Evolutionary conservation across 2,113 vertebrate genomes (phyloP).

Genomic region (Elgaria multicarinata): DNA sequence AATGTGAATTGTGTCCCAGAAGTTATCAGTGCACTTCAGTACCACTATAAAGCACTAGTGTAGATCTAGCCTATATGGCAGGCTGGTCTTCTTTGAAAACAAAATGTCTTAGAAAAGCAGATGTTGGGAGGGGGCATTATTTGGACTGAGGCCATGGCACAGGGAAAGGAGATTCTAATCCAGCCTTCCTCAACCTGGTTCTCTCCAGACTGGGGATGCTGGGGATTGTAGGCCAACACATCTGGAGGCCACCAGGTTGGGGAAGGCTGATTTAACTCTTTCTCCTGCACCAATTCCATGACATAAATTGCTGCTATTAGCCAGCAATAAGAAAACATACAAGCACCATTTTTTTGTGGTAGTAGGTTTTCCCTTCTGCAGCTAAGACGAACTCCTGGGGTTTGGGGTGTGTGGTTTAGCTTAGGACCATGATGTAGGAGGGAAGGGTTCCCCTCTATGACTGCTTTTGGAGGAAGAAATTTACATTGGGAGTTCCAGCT

Average conservation of each 20-base stretch:
- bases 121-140: neutral
- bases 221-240: too few relatives aligned
- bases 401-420: neutral
- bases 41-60: too few relatives aligned
- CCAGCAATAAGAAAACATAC: neutral
- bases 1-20: too few relatives aligned
- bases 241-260: too few relatives aligned
- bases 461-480: neutral
- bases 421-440: neutral
- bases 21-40: too few relatives aligned
- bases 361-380: neutral
- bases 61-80: too few relatives aligned
- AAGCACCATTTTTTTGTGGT: neutral
- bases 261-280: neutral
- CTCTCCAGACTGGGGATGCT: too few relatives aligned
- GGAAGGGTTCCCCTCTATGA: neutral
- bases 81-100: neutral
- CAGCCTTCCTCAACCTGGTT: too few relatives aligned
- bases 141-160: neutral
- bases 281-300: neutral
- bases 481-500: neutral
- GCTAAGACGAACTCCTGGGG: neutral
- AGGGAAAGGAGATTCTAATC: neutral
- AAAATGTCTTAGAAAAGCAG: neutral
- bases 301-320: neutral